These are phyloP conservation scores for Incurvaria masculella DNA, from an alignment of 2,888 invertebrate genomes.

Conservation along the genomic window DNA sequence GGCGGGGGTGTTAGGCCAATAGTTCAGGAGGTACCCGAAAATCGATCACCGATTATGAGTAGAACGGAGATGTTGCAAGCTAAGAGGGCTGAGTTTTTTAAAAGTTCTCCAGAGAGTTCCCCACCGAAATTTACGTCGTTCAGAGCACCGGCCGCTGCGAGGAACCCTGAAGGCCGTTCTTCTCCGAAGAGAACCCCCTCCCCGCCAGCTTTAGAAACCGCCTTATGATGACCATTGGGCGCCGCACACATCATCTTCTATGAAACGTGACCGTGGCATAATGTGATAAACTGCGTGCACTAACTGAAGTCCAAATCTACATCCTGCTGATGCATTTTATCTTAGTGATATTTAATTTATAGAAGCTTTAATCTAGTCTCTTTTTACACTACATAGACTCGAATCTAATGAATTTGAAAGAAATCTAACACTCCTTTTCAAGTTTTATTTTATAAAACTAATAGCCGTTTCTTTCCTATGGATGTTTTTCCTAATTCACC, in stretches of 20 bases:
- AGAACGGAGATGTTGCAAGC: constrained; percentile 57
- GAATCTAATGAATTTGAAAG: neutral
- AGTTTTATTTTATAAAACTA: too few relatives aligned
- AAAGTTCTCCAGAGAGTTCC: constrained; percentile 33
- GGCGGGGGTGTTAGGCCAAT: constrained; percentile 46
- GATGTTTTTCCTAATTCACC: too few relatives aligned
- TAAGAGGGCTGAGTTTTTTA: constrained; percentile 60
- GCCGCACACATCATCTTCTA: constrained; percentile 27
- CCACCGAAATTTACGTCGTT: constrained; percentile 43
- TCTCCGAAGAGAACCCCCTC: constrained; percentile 39
- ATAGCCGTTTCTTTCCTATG: too few relatives aligned
- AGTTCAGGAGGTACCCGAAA: constrained; percentile 39
- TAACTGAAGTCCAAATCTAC: constrained; percentile 24
- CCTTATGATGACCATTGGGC: constrained; percentile 46
- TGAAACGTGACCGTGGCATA: constrained; percentile 21
- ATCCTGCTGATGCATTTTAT: constrained; percentile 7
- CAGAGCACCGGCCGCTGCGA: constrained; percentile 29
- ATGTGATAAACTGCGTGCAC: constrained; percentile 6
- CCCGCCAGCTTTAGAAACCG: constrained; percentile 61
- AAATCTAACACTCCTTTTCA: neutral
- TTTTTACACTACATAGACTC: constrained; percentile 12
- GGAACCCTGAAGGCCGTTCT: constrained; percentile 18
- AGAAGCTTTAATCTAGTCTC: constrained; percentile 56
- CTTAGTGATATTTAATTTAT: constrained; percentile 25
- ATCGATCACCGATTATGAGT: constrained; percentile 30